Percentiles rank a stretch among this genome's conserved stretches.
Conservation (phyloP, 2,113 vertebrate species). For the Neolamprologus kungweensis region DNA sequence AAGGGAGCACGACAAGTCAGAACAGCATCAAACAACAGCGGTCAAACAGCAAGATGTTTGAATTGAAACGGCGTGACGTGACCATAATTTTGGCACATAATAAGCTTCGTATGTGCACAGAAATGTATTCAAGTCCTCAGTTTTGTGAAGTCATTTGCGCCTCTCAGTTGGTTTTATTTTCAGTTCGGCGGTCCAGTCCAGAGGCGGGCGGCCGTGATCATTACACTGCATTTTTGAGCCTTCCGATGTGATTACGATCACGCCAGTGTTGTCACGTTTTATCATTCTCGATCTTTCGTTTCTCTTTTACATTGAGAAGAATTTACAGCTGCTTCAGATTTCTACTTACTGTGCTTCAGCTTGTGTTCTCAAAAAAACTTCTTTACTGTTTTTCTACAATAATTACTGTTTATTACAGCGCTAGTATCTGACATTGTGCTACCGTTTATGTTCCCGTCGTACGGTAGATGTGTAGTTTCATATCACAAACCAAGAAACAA, state of each 20-base stretch:
- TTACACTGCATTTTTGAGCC: neutral
- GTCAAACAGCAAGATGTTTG: neutral
- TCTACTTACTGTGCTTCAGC: neutral
- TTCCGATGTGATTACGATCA: neutral
- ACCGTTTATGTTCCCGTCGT: neutral
- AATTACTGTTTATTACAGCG: neutral
- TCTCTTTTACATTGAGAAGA: neutral
- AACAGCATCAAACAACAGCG: neutral
- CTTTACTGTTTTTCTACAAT: neutral
- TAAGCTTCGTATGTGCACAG: neutral
- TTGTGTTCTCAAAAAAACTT: neutral
- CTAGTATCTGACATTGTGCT: neutral
- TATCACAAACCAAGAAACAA: slow-evolving; percentile 4
- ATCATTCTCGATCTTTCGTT: neutral
- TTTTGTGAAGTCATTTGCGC: neutral
- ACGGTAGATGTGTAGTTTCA: neutral
- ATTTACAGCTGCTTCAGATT: neutral
- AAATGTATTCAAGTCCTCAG: neutral
- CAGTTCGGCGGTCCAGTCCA: neutral
- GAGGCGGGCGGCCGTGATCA: neutral
- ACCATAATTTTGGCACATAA: neutral
- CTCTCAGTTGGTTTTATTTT: slow-evolving; percentile 4
- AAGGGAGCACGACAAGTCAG: neutral
- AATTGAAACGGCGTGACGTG: neutral
- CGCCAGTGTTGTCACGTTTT: neutral